Conservation (phyloP, 2,113 vertebrate genomes). For the Tragelaphus buxtoni region DNA sequence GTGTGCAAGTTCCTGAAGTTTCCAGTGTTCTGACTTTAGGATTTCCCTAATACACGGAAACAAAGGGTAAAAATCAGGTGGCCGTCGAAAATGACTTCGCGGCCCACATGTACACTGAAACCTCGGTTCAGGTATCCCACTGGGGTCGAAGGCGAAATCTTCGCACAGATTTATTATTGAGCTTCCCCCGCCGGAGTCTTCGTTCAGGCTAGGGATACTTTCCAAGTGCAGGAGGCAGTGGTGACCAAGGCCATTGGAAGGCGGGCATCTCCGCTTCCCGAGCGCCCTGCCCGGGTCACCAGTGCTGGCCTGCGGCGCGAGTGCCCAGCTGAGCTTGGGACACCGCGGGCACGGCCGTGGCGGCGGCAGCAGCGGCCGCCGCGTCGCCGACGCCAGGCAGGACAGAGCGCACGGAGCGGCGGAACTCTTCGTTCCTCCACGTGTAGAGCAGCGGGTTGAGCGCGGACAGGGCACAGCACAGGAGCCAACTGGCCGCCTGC, state of each 20-base stretch:
- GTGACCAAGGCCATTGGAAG: background rate
- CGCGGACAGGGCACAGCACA: slow-evolving; percentile 87
- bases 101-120: background rate
- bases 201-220: background rate
- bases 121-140: background rate
- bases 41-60: slow-evolving; percentile 25
- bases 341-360: slow-evolving; percentile 66
- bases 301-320: slow-evolving; percentile 71
- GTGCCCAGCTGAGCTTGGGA: slow-evolving; percentile 71
- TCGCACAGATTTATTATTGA: background rate
- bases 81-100: background rate
- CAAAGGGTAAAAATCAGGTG: background rate
- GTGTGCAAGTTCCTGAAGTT: slow-evolving; percentile 1
- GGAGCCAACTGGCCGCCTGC: slow-evolving; percentile 85
- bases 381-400: slow-evolving; percentile 77
- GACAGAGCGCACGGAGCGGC: slow-evolving; percentile 85
- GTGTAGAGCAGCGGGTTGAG: slow-evolving; percentile 90
- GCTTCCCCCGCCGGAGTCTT: background rate
- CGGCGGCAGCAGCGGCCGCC: slow-evolving; percentile 54
- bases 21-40: background rate
- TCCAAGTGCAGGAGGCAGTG: background rate
- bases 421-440: slow-evolving; percentile 91
- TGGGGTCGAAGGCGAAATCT: background rate
- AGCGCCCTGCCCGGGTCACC: slow-evolving; percentile 34
- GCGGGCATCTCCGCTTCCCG: background rate